Base-by-base conservation (phyloP, 2,888 invertebrate genomes). In the Polyommatus icarus region DNA sequence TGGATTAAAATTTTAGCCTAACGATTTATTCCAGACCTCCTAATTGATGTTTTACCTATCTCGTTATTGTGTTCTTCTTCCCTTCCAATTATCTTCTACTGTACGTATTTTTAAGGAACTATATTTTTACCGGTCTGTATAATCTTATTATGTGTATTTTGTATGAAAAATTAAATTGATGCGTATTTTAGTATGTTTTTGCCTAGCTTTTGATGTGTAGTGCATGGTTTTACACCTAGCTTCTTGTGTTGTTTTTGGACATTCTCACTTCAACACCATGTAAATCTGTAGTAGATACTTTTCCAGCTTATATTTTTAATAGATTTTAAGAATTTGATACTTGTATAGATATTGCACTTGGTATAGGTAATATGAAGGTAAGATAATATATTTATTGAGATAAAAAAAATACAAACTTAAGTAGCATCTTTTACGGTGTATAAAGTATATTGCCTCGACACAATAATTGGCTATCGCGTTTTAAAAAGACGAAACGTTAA, bases 151-250 rank as follows among this genome's bases (percentile, higher is more conserved):
- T 67, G 12, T 67, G 12, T 67, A 12, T 67, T 29, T 67, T 32
- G 24, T 32, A 32, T 29, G 29, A 67, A 67, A 32, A 67, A 67
- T 20, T 1, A 1, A 32, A 24, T 73, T 20, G 24, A 46, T 46
- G 4, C 2, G 20, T 20, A 72, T 40, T 40, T 20, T 46, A 73
- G 54, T 29, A 75, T 75, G 50, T 3, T 73, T 24, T 24, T 73
- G 50, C 75, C 24, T 75, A 24, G 75, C 75, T 54, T 75, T 75
- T 75, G n/a, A 75, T 75, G 50, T 75, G 50, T 75, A 75, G 75
- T 75, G 75, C 75, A 50, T 75, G 75, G 73, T 40, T 32, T 46
- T 50, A 50, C 50, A 50, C 75, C 20, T 75, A 54, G 75, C 54
- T 75, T 75, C 24, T 75, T 75, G 75, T 73, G n/a, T 46, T 54